Conservation (phyloP, 2,888 invertebrate species). For the Entomobrya multifasciata region DNA sequence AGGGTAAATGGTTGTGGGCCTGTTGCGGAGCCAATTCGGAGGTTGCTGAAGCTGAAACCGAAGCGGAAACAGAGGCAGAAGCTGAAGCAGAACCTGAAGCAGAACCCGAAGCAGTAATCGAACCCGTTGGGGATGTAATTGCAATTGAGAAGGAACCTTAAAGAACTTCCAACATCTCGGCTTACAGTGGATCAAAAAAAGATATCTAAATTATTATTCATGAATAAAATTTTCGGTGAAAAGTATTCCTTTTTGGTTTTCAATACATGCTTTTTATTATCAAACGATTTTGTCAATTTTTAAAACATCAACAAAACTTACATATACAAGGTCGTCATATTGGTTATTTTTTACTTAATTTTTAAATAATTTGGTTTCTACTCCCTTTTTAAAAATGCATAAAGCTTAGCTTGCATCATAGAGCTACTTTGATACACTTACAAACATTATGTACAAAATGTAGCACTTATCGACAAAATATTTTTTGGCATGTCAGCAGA, state of each 20-base stretch:
- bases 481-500: constrained; percentile 62
- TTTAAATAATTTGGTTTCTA: no score
- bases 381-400: not conserved
- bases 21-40: constrained; percentile 29
- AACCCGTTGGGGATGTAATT: no score
- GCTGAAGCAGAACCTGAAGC: not conserved
- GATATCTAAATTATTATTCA: not conserved
- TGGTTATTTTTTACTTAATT: no score
- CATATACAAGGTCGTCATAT: not conserved
- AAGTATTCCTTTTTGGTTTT: no score
- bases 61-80: not conserved
- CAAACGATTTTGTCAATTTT: no score
- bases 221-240: not conserved
- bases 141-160: no score
- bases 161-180: no score
- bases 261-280: no score
- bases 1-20: constrained; percentile 4
- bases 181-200: not conserved
- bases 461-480: constrained; percentile 65
- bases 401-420: not conserved
- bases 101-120: not conserved
- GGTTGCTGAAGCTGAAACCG: no score
- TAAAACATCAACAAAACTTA: not conserved
- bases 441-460: constrained; percentile 36
- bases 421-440: not conserved